These are phyloP conservation scores for Rhamnusium bicolor DNA, from an alignment of 2,888 invertebrate genomes.

Conservation along the genomic window DNA sequence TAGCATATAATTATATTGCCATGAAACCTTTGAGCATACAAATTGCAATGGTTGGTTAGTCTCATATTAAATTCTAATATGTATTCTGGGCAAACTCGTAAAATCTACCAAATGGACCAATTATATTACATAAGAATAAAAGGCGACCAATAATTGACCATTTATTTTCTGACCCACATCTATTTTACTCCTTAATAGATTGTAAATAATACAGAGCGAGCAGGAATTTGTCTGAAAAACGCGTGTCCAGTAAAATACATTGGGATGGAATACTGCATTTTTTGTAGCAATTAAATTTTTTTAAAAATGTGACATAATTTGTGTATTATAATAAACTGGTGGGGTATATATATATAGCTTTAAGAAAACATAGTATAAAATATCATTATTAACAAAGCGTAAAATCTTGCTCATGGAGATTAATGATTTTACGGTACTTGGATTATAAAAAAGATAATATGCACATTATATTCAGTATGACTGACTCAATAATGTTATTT, in stretches of 20 bases:
- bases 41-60: neutral
- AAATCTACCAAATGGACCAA: constrained; percentile 6
- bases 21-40: neutral
- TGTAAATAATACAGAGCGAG: neutral
- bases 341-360: too few species aligned
- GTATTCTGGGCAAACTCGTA: constrained; percentile 7
- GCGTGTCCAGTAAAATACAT: neutral
- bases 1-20: neutral
- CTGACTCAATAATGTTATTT: too few species aligned
- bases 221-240: neutral
- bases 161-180: constrained; percentile 20
- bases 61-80: constrained; percentile 22
- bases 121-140: constrained; percentile 13
- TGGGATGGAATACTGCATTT: too few species aligned
- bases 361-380: too few species aligned
- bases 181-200: neutral
- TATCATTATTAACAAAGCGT: too few species aligned
- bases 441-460: too few species aligned
- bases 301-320: too few species aligned
- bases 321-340: too few species aligned
- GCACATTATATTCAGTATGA: too few species aligned
- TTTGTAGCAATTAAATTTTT: too few species aligned
- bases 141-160: neutral
- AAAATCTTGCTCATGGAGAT: too few species aligned
- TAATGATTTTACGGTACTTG: too few species aligned